phyloP scores from a whole-genome alignment of 1,140 invertebrate species.

The Drosophila setifemur region DNA sequence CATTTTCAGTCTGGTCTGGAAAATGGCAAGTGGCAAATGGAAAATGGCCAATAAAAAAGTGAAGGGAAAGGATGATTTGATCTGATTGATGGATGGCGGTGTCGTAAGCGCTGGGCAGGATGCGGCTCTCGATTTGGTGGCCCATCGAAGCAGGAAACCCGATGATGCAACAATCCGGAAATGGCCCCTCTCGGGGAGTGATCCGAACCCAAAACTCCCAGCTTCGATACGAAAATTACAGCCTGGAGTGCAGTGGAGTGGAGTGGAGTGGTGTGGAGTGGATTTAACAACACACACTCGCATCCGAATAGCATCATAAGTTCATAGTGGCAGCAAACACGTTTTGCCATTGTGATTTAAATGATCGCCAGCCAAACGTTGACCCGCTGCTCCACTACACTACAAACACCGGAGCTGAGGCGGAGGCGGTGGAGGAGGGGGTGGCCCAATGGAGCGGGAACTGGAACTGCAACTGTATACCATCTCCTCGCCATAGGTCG shows the following conservation, averaged over 20 bases:
- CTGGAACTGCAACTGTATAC: neutral
- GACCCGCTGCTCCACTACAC: slow-evolving; percentile 45
- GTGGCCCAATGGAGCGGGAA: neutral
- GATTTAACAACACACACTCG: neutral
- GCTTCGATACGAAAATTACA: slow-evolving; percentile 6
- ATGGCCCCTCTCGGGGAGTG: neutral
- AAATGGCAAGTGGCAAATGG: no score
- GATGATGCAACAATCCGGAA: slow-evolving; percentile 1
- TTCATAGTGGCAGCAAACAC: slow-evolving; percentile 23
- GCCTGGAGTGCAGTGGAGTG: neutral
- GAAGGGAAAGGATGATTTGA: neutral
- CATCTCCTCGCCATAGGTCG: slow-evolving; percentile 21
- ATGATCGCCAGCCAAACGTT: slow-evolving; percentile 13
- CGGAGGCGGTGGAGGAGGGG: no score
- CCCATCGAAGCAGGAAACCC: slow-evolving; percentile 2
- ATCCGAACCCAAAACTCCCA: neutral
- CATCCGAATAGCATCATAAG: slow-evolving; percentile 32
- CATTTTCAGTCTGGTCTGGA: neutral
- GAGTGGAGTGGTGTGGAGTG: neutral
- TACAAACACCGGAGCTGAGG: slow-evolving; percentile 14
- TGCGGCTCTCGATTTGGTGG: neutral
- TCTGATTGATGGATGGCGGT: neutral
- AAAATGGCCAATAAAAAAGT: no score
- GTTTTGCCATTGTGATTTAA: slow-evolving; percentile 24
- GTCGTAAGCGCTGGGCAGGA: neutral